Evolutionary conservation across 92 coral and sea anemone species (phyloP).

Genomic region (Palythoa grandiflora): DNA sequence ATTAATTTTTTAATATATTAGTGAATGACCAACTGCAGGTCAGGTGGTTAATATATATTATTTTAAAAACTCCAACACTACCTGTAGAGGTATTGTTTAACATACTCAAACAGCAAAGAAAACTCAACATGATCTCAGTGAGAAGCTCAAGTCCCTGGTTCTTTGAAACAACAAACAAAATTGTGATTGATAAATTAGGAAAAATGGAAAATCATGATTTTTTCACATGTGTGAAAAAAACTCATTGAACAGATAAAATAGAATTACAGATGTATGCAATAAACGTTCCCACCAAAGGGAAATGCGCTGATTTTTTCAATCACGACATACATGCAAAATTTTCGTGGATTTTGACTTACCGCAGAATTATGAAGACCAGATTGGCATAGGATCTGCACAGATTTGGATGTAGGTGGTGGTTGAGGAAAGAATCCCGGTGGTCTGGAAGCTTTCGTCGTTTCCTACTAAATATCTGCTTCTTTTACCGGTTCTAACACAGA

Average conservation of each 20-base stretch:
- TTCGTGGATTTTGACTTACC: conserved; percentile 2
- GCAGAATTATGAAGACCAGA: conserved; percentile 9
- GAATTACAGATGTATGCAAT: conserved; percentile 20
- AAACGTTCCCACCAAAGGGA: conserved; percentile 14
- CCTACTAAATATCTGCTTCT: not conserved
- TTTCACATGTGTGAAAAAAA: not conserved
- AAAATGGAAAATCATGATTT: conserved; percentile 15
- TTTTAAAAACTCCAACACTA: conserved; percentile 32
- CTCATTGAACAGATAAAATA: not conserved
- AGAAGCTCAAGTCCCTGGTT: conserved; percentile 37
- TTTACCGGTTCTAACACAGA: conserved; percentile 3
- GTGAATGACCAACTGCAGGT: conserved; percentile 18
- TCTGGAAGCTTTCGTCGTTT: not conserved
- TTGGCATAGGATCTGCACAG: not conserved
- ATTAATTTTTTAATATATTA: not conserved
- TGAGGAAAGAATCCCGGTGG: not conserved
- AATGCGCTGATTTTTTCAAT: not conserved
- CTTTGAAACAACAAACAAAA: conserved; percentile 43
- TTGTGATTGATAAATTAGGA: conserved; percentile 5
- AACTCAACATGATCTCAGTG: conserved; percentile 50
- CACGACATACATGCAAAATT: not conserved
- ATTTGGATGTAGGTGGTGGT: not conserved
- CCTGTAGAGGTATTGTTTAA: conserved; percentile 39
- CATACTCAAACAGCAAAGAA: conserved; percentile 11
- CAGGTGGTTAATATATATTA: not conserved